phyloP scores from a whole-genome alignment of 2,888 invertebrate species.

The Opisthograptis luteolata region DNA sequence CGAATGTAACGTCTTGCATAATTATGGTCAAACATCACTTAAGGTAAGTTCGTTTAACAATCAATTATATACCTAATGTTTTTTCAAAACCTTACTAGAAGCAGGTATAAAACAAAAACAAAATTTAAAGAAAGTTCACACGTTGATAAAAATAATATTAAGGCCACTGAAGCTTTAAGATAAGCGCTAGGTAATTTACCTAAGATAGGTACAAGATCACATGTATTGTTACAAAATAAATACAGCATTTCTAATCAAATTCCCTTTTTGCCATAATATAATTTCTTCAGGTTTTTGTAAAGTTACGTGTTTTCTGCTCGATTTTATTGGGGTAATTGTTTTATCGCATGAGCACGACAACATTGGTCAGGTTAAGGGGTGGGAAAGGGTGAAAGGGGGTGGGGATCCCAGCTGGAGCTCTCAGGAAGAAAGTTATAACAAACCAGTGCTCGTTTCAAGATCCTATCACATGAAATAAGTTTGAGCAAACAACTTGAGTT shows the following conservation, averaged over 20 bases:
- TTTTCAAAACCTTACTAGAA: too few relatives aligned
- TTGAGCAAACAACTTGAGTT: conserved; percentile 63
- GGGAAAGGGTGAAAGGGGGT: conserved; percentile 29
- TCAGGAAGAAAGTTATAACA: conserved; percentile 72
- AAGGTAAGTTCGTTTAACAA: too few relatives aligned
- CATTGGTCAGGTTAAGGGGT: conserved; percentile 55
- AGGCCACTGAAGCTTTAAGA: too few relatives aligned
- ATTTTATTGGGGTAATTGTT: conserved; percentile 80
- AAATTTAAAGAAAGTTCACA: too few relatives aligned
- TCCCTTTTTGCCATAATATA: conserved; percentile 10
- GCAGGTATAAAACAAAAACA: too few relatives aligned
- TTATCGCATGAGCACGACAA: conserved; percentile 79
- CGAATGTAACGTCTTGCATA: too few relatives aligned
- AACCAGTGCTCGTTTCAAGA: conserved; percentile 71
- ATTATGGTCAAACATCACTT: too few relatives aligned
- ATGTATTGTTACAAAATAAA: too few relatives aligned
- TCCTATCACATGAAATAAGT: conserved; percentile 74
- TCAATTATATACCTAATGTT: too few relatives aligned
- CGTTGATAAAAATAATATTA: too few relatives aligned
- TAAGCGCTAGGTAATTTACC: too few relatives aligned
- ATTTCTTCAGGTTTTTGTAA: conserved; percentile 30
- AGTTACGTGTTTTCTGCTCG: conserved; percentile 56
- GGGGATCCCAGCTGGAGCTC: conserved; percentile 60
- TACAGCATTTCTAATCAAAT: conserved; percentile 22
- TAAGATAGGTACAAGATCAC: too few relatives aligned